phyloP scores from a whole-genome alignment of 2,888 invertebrate genomes.

The Altica lythri region DNA sequence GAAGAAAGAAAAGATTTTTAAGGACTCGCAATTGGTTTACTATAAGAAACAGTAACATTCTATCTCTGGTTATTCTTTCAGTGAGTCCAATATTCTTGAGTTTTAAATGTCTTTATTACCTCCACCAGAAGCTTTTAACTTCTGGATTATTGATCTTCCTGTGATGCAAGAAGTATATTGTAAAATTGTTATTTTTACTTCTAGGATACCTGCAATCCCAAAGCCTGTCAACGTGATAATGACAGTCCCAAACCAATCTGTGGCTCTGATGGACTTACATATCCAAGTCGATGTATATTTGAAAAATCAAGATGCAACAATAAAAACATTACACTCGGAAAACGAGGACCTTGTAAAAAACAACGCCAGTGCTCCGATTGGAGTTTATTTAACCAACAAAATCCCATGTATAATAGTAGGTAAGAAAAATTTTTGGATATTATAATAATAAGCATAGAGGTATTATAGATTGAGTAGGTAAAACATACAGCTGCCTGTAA shows the following conservation, averaged over 20 bases:
- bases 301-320: conserved; percentile 77
- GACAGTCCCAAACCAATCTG: conserved; percentile 64
- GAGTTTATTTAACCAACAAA: conserved; percentile 37
- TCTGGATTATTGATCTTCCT: too few relatives aligned
- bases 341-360: conserved; percentile 77
- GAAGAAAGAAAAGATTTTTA: too few relatives aligned
- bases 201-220: conserved; percentile 47
- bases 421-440: conserved; percentile 3
- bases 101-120: too few relatives aligned
- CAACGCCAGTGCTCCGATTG: conserved; percentile 53
- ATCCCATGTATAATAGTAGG: conserved; percentile 36
- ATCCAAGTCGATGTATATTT: conserved; percentile 79
- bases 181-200: too few relatives aligned
- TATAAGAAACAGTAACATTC: too few relatives aligned
- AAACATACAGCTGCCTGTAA: too few relatives aligned
- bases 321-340: conserved; percentile 71
- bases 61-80: too few relatives aligned
- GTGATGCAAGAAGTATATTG: too few relatives aligned
- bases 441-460: neutral
- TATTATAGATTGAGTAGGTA: too few relatives aligned
- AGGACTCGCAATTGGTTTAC: too few relatives aligned
- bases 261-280: conserved; percentile 82
- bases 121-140: too few relatives aligned
- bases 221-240: conserved; percentile 48
- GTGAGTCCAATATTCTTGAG: too few relatives aligned